A percentile compares a stretch with the other conserved stretches of the same genome.
Conservation (phyloP, 92 coral and sea anemone genomes). For the Parazoanthus atlanticus region DNA sequence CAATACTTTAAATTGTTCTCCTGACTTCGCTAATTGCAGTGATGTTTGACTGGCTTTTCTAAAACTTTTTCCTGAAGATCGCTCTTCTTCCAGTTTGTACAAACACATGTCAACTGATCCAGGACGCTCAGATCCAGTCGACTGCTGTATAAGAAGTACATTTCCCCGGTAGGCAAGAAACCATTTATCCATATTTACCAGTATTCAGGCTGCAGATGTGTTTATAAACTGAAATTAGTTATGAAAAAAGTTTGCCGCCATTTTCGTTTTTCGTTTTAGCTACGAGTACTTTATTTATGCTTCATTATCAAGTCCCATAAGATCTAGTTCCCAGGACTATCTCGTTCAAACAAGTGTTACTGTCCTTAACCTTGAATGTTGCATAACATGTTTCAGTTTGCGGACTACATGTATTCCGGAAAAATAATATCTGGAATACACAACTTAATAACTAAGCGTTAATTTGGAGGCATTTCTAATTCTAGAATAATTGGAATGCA, state of each 20-base stretch:
- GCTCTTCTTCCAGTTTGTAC: constrained; percentile 4
- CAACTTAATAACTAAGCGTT: too few species aligned
- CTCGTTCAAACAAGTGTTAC: too few species aligned
- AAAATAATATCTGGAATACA: too few species aligned
- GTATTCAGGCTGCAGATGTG: neutral
- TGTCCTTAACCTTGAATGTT: too few species aligned
- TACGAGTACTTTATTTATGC: neutral
- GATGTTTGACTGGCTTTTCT: constrained; percentile 16
- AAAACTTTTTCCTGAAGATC: constrained; percentile 21
- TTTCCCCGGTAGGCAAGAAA: constrained; percentile 31
- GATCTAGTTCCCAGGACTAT: neutral
- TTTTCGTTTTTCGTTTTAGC: neutral
- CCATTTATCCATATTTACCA: constrained; percentile 17
- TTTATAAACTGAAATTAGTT: neutral
- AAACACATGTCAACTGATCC: constrained; percentile 3
- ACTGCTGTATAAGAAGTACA: constrained; percentile 3
- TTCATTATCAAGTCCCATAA: neutral
- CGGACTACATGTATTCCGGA: too few species aligned
- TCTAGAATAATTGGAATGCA: too few species aligned
- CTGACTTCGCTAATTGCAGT: constrained; percentile 31
- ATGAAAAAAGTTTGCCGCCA: constrained; percentile 1
- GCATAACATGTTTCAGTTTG: too few species aligned
- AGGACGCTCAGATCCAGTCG: neutral
- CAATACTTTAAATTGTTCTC: constrained; percentile 26
- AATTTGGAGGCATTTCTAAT: too few species aligned